A percentile compares a stretch with the other conserved stretches of the same genome.
Conservation (phyloP, 1,140 invertebrate species). For the Vanessa tameamea region DNA sequence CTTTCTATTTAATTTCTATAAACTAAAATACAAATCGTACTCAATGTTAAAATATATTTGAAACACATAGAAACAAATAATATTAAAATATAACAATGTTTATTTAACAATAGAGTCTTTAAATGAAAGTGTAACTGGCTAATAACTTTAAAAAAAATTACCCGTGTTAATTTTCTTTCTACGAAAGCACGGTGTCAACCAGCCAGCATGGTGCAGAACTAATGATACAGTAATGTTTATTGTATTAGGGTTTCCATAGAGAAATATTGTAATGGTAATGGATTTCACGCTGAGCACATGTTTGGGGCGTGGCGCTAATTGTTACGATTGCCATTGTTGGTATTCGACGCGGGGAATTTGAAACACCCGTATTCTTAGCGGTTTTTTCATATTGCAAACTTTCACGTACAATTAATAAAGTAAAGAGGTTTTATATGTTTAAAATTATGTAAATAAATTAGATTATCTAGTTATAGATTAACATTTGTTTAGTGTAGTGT, state of each 20-base stretch:
- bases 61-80: no score
- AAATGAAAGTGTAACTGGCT: conserved; percentile 41
- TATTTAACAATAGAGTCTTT: conserved; percentile 6
- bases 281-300: conserved; percentile 73
- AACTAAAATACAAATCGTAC: not conserved
- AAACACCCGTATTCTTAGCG: conserved; percentile 59
- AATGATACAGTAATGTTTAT: conserved; percentile 78
- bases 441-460: not conserved
- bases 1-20: not conserved
- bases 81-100: not conserved
- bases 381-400: conserved; percentile 6
- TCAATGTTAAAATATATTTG: no score
- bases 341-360: conserved; percentile 63
- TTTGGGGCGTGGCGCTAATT: conserved; percentile 74
- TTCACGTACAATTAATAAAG: not conserved
- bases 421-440: conserved; percentile 12
- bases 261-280: conserved; percentile 73
- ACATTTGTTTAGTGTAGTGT: no score
- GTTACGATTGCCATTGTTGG: conserved; percentile 66
- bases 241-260: conserved; percentile 75
- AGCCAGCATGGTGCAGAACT: conserved; percentile 67
- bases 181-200: conserved; percentile 55
- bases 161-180: conserved; percentile 39
- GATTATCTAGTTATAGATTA: not conserved
- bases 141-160: conserved; percentile 44